Conservation (phyloP, 2,888 invertebrate species). For the Calliphora vomitoria region DNA sequence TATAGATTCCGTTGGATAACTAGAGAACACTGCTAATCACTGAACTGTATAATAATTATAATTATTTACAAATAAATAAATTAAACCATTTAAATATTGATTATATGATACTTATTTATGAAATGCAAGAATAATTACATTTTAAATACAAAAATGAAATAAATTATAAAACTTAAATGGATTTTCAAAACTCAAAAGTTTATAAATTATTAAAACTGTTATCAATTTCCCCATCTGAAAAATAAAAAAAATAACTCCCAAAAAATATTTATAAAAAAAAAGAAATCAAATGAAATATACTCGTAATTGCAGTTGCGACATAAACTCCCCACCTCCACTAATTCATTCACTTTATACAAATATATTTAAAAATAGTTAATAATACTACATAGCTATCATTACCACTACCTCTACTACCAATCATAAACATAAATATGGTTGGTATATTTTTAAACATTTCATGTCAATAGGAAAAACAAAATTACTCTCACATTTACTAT, state of each 20-base stretch:
- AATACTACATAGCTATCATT: too few relatives aligned
- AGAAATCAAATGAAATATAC: slow-evolving; percentile 1
- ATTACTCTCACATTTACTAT: background rate
- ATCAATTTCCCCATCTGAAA: background rate
- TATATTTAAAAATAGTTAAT: background rate
- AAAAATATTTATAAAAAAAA: background rate
- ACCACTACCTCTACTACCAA: background rate
- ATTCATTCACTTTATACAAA: background rate
- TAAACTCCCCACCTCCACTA: background rate
- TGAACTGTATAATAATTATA: slow-evolving; percentile 25
- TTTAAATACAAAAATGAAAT: background rate
- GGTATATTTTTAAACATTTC: background rate
- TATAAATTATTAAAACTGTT: background rate
- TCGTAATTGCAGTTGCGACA: background rate
- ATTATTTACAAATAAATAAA: background rate
- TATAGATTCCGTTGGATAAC: slow-evolving; percentile 2
- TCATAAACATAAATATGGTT: background rate
- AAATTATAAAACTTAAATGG: background rate
- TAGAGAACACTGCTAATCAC: background rate
- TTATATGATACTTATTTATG: background rate
- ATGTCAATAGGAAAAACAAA: background rate
- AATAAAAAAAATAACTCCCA: background rate
- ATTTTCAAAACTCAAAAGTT: background rate
- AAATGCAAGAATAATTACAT: background rate
- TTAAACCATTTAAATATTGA: slow-evolving; percentile 20